A percentile compares a stretch with the other conserved stretches of the same genome.
These are phyloP conservation scores for Idris sp. DNA, from an alignment of 1,140 invertebrate genomes.

Conservation along the genomic window DNA sequence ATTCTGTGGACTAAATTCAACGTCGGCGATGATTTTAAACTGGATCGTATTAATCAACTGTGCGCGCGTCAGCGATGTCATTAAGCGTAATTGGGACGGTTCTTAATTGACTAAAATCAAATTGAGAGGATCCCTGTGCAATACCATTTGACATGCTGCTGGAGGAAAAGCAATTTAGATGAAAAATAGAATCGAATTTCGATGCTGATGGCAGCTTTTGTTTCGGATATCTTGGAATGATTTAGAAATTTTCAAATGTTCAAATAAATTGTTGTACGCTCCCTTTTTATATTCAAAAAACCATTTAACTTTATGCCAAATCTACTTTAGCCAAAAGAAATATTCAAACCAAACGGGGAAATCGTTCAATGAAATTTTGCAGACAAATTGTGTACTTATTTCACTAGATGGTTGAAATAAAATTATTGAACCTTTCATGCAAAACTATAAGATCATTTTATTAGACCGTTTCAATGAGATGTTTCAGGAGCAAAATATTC, in stretches of 20 bases:
- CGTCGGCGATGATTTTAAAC: constrained; percentile 28
- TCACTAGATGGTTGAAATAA: too few species aligned
- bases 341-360: too few species aligned
- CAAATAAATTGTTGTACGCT: too few species aligned
- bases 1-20: constrained; percentile 15
- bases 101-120: constrained; percentile 33
- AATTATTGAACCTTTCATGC: too few species aligned
- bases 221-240: not conserved
- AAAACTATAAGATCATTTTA: too few species aligned
- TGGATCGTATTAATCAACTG: constrained; percentile 30
- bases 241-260: constrained; percentile 11
- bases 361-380: too few species aligned
- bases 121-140: constrained; percentile 4
- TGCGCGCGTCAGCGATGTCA: constrained; percentile 16
- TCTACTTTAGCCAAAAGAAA: too few species aligned
- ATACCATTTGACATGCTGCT: constrained; percentile 19
- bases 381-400: too few species aligned
- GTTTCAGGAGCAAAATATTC: too few species aligned
- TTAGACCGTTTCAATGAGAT: too few species aligned
- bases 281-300: too few species aligned
- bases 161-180: constrained; percentile 23
- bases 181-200: constrained; percentile 20
- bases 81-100: constrained; percentile 22
- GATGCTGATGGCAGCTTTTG: constrained; percentile 1
- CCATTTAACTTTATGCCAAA: too few species aligned